phyloP scores from a whole-genome alignment of 2,113 vertebrate species.

The Paramisgurnus dabryanus region DNA sequence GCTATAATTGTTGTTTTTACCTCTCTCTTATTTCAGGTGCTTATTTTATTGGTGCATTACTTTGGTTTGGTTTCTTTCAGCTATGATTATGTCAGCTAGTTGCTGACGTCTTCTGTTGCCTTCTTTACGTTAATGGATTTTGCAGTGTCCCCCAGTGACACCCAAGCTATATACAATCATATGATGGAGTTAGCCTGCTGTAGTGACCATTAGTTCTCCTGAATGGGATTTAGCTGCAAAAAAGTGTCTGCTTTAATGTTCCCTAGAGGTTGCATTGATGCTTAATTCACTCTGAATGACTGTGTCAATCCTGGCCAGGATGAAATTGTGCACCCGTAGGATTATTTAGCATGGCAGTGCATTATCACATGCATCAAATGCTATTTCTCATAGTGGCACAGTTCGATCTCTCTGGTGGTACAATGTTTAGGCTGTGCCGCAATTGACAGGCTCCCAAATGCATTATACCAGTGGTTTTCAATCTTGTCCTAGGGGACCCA shows the following conservation, averaged over 20 bases:
- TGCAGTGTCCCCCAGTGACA: background rate
- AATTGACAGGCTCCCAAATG: background rate
- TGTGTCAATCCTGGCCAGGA: background rate
- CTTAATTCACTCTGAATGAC: background rate
- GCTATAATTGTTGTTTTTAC: background rate
- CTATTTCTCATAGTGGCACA: conserved; percentile 17
- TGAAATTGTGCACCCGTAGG: background rate
- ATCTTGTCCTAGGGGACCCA: too few relatives aligned
- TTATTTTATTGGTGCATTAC: conserved; percentile 14
- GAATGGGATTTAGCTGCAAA: background rate
- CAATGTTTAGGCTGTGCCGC: background rate
- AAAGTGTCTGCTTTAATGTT: background rate
- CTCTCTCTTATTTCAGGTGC: conserved; percentile 22
- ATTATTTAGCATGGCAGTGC: background rate
- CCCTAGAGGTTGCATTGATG: background rate
- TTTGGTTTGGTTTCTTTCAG: background rate
- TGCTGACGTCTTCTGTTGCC: background rate
- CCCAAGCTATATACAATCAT: background rate
- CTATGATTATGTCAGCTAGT: background rate
- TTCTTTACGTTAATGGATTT: background rate
- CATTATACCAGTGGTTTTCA: too few relatives aligned
- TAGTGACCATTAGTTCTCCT: background rate
- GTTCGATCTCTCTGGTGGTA: background rate
- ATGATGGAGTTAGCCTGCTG: background rate
- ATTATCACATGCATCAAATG: background rate